phyloP scores from a whole-genome alignment of 2,113 vertebrate genomes.

The Heteronetta atricapilla region DNA sequence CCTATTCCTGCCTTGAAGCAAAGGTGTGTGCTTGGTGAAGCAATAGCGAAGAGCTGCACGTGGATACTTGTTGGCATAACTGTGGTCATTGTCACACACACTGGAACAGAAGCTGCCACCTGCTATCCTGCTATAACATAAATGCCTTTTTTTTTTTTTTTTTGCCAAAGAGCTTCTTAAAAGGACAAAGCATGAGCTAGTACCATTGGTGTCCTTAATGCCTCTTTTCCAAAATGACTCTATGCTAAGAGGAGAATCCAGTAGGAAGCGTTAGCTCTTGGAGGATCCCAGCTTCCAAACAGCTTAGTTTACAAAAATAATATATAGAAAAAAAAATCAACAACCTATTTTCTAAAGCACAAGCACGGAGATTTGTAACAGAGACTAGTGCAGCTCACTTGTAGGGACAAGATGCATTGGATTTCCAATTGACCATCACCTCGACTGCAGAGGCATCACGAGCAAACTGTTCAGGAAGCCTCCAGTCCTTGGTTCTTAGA shows the following conservation, averaged over 20 bases:
- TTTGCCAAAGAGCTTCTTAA: not conserved
- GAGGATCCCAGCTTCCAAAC: not conserved
- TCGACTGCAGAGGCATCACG: not conserved
- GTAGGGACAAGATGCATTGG: not conserved
- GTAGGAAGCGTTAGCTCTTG: not conserved
- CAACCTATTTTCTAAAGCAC: constrained; percentile 11
- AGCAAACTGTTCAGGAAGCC: not conserved
- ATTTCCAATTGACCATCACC: not conserved
- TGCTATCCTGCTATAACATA: not conserved
- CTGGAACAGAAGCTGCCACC: not conserved
- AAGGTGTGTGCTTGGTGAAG: not conserved
- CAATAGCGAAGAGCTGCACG: not conserved
- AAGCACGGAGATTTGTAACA: constrained; percentile 1
- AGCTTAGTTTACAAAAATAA: not conserved
- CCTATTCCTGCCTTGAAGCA: not conserved
- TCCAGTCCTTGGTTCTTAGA: not conserved
- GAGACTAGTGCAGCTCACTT: constrained; percentile 8
- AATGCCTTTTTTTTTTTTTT: not conserved
- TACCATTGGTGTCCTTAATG: not conserved
- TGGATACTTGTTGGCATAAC: not conserved
- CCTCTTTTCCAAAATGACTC: not conserved
- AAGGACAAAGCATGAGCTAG: not conserved
- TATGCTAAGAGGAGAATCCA: not conserved
- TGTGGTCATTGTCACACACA: not conserved
- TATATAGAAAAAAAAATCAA: not conserved